Conservation (phyloP, 2,888 invertebrate genomes). For the Calephelis perditalis region DNA sequence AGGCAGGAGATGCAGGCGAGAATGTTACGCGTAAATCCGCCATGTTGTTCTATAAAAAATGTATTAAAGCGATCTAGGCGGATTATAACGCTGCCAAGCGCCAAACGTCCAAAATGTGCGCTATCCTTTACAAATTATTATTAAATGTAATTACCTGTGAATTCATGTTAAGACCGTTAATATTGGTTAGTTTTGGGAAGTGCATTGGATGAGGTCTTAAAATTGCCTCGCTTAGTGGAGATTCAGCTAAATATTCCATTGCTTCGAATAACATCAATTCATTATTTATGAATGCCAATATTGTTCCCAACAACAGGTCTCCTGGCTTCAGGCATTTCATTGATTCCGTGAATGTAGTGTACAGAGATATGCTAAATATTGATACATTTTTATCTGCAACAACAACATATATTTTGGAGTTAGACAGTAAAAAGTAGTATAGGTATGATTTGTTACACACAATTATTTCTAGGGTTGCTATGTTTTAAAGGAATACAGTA, state of each 20-base stretch:
- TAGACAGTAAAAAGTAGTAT: not conserved
- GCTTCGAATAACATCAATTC: slow-evolving; percentile 80
- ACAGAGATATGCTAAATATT: slow-evolving; percentile 55
- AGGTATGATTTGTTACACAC: too few relatives aligned
- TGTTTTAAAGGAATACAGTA: too few relatives aligned
- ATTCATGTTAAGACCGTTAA: slow-evolving; percentile 35
- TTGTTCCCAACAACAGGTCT: slow-evolving; percentile 45
- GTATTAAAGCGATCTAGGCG: too few relatives aligned
- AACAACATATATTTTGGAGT: not conserved
- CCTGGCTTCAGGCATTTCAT: slow-evolving; percentile 48
- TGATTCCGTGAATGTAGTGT: slow-evolving; percentile 56
- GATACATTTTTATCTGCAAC: slow-evolving; percentile 55
- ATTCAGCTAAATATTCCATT: slow-evolving; percentile 77
- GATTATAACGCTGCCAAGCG: too few relatives aligned
- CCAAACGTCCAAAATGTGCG: too few relatives aligned
- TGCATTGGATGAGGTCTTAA: slow-evolving; percentile 74
- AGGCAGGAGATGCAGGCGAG: too few relatives aligned
- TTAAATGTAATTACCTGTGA: slow-evolving; percentile 44
- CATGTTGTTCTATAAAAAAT: too few relatives aligned
- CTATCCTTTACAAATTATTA: not conserved
- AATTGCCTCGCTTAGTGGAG: slow-evolving; percentile 78
- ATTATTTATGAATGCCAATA: slow-evolving; percentile 56
- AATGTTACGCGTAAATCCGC: too few relatives aligned
- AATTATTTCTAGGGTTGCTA: too few relatives aligned
- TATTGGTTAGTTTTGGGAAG: slow-evolving; percentile 38